Conservation (phyloP, 2,113 vertebrate genomes). For the Taurulus bubalis region DNA sequence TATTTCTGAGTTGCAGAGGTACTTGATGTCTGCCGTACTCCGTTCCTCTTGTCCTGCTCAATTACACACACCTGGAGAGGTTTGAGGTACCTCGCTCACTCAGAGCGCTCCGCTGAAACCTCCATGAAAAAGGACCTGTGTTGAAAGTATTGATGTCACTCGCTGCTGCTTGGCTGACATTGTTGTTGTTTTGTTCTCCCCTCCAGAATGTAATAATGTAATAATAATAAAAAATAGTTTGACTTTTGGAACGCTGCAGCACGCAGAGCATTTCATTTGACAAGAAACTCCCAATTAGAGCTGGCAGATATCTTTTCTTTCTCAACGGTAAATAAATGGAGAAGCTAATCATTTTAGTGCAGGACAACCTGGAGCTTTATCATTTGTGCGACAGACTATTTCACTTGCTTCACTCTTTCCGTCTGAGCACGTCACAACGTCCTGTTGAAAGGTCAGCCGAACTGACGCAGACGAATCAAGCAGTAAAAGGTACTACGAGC, state of each 20-base stretch:
- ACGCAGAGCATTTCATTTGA: background rate
- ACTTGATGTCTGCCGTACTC: constrained; percentile 61
- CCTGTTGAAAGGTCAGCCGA: too few species aligned
- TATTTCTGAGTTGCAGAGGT: constrained; percentile 54
- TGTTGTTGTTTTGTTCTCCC: background rate
- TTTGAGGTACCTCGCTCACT: constrained; percentile 46
- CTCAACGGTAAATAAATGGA: background rate
- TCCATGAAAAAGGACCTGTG: constrained; percentile 41
- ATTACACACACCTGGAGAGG: constrained; percentile 60
- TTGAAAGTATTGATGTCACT: constrained; percentile 41
- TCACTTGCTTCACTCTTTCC: too few species aligned
- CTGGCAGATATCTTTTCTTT: background rate
- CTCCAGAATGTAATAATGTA: too few species aligned
- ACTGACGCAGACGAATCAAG: too few species aligned
- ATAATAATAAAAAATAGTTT: too few species aligned
- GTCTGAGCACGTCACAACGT: too few species aligned
- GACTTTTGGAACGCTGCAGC: background rate
- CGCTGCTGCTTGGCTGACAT: constrained; percentile 24
- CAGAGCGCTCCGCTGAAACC: constrained; percentile 29
- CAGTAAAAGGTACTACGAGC: too few species aligned
- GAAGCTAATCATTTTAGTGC: background rate
- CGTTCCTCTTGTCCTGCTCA: constrained; percentile 64
- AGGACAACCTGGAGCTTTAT: background rate
- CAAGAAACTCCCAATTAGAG: background rate
- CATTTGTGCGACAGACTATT: too few species aligned